Percentiles rank a stretch among this genome's conserved stretches.
phyloP scores from a whole-genome alignment of 2,888 invertebrate species.

The Leuctra nigra region DNA sequence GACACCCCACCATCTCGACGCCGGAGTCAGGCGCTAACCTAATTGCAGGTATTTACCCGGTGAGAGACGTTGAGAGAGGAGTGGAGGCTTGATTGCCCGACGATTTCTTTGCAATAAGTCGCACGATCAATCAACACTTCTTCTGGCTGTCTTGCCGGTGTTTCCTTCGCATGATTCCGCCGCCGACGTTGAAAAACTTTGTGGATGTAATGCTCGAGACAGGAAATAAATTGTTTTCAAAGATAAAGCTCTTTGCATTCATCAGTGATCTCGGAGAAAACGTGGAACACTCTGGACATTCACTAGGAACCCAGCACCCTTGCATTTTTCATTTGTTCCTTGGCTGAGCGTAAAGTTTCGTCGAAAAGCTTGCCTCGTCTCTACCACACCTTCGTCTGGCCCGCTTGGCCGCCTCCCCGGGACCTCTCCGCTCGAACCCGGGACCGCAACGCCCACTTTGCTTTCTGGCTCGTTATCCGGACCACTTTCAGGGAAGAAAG shows the following conservation, averaged over 20 bases:
- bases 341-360: neutral
- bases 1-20: neutral
- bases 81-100: neutral
- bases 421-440: neutral
- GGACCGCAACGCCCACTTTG: neutral
- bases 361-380: neutral
- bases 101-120: neutral
- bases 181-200: too few relatives aligned
- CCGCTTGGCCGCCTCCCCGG: neutral
- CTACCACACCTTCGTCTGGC: conserved; percentile 9
- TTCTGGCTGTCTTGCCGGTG: neutral
- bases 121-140: neutral
- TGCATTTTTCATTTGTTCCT: neutral
- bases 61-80: neutral
- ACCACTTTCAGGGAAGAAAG: neutral
- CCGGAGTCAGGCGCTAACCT: conserved; percentile 1
- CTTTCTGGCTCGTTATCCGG: conserved; percentile 8
- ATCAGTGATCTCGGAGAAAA: neutral
- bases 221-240: too few relatives aligned
- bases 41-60: conserved; percentile 7
- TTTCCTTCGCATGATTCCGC: neutral
- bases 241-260: neutral
- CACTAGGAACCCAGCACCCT: neutral
- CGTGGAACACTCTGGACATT: neutral
- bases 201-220: too few relatives aligned